Percentiles rank a stretch among this genome's conserved stretches.
These are phyloP conservation scores for Chascanopsetta lugubris DNA, from an alignment of 2,113 vertebrate species.

Conservation along the genomic window DNA sequence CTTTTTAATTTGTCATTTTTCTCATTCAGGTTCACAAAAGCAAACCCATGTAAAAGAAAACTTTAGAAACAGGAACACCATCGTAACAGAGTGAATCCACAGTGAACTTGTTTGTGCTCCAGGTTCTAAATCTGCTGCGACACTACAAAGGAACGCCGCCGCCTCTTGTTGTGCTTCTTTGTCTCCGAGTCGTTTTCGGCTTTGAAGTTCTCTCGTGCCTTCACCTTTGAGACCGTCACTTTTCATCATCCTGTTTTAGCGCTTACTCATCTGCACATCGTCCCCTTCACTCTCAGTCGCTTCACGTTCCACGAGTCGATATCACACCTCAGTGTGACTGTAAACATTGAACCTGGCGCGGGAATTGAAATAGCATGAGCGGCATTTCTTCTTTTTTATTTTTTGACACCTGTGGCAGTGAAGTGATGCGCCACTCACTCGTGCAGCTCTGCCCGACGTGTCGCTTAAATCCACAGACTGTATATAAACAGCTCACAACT, in stretches of 20 bases:
- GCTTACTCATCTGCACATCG: constrained; percentile 40
- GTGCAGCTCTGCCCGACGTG: too few relatives aligned
- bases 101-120: background rate
- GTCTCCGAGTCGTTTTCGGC: background rate
- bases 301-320: constrained; percentile 8
- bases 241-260: constrained; percentile 27
- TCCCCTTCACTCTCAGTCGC: constrained; percentile 4
- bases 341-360: too few relatives aligned
- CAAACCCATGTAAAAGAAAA: constrained; percentile 5
- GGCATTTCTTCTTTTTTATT: too few relatives aligned
- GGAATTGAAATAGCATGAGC: too few relatives aligned
- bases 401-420: too few relatives aligned
- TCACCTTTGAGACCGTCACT: constrained; percentile 27
- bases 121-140: background rate
- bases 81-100: background rate
- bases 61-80: background rate
- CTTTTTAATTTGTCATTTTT: background rate
- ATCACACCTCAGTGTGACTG: too few relatives aligned
- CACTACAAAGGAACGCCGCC: background rate
- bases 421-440: too few relatives aligned
- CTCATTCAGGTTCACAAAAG: background rate
- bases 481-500: too few relatives aligned
- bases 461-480: too few relatives aligned
- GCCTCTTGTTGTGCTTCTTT: background rate
- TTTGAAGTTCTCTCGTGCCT: constrained; percentile 6